Conservation (phyloP, 2,113 vertebrate genomes). For the Zootoca vivipara region DNA sequence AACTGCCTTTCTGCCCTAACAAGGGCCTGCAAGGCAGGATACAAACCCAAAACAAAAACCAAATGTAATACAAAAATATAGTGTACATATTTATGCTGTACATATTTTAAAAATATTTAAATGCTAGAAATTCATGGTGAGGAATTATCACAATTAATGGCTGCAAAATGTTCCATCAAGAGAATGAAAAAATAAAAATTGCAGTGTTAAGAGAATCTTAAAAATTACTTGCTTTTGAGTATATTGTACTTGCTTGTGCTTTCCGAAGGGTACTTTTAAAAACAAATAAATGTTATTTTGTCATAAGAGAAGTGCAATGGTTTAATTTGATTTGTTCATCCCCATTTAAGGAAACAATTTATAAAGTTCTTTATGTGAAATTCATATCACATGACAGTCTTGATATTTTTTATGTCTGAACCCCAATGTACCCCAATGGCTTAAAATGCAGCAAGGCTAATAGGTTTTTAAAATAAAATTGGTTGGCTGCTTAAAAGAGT, state of each 20-base stretch:
- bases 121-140: constrained; percentile 6
- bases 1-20: not conserved
- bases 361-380: not conserved
- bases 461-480: too few relatives aligned
- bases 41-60: not conserved
- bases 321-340: not conserved
- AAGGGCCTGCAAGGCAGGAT: too few relatives aligned
- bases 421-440: not conserved
- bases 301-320: not conserved
- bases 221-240: not conserved
- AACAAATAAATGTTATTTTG: not conserved
- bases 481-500: too few relatives aligned
- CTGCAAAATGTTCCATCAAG: not conserved
- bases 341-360: not conserved
- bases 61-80: not conserved
- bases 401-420: not conserved
- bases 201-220: not conserved
- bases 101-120: not conserved
- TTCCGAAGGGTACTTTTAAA: not conserved
- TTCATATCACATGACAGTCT: not conserved
- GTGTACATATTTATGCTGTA: not conserved
- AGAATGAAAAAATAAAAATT: not conserved
- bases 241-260: not conserved
- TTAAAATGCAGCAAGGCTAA: too few relatives aligned
- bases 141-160: constrained; percentile 18